A percentile compares a stretch with the other conserved stretches of the same genome.
Conservation (phyloP, 2,113 vertebrate genomes). For the Hydrochoerus hydrochaeris region DNA sequence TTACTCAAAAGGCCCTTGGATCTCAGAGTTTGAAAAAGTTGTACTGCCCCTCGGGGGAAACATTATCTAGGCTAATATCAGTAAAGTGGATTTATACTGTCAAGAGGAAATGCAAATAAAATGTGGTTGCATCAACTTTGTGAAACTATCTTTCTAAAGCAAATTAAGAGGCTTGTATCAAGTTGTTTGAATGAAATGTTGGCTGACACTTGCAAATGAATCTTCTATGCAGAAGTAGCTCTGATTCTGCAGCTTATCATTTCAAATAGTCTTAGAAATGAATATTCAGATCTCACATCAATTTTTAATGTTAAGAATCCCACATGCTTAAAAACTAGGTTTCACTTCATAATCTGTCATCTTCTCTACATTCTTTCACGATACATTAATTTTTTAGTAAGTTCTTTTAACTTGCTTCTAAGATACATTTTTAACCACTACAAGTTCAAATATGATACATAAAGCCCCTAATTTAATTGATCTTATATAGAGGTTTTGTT, state of each 20-base stretch:
- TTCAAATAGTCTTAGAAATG: slow-evolving; percentile 67
- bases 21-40: slow-evolving; percentile 57
- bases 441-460: slow-evolving; percentile 54
- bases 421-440: slow-evolving; percentile 67
- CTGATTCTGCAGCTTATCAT: slow-evolving; percentile 63
- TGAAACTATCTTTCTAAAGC: slow-evolving; percentile 69
- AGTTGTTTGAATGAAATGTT: slow-evolving; percentile 60
- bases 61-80: slow-evolving; percentile 68
- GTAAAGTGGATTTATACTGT: slow-evolving; percentile 54
- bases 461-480: slow-evolving; percentile 53
- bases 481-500: slow-evolving; percentile 31
- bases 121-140: slow-evolving; percentile 64
- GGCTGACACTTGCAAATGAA: slow-evolving; percentile 72
- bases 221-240: slow-evolving; percentile 61
- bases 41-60: slow-evolving; percentile 57
- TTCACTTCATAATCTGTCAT: slow-evolving; percentile 68
- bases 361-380: slow-evolving; percentile 70
- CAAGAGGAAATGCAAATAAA: slow-evolving; percentile 74
- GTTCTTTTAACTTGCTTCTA: slow-evolving; percentile 65
- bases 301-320: slow-evolving; percentile 73
- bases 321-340: slow-evolving; percentile 75
- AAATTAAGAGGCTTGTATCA: slow-evolving; percentile 72
- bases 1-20: slow-evolving; percentile 56
- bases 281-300: slow-evolving; percentile 72
- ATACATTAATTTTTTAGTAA: slow-evolving; percentile 72